Base-by-base conservation (phyloP, 2,888 invertebrate genomes). In the Lingula anatina region DNA sequence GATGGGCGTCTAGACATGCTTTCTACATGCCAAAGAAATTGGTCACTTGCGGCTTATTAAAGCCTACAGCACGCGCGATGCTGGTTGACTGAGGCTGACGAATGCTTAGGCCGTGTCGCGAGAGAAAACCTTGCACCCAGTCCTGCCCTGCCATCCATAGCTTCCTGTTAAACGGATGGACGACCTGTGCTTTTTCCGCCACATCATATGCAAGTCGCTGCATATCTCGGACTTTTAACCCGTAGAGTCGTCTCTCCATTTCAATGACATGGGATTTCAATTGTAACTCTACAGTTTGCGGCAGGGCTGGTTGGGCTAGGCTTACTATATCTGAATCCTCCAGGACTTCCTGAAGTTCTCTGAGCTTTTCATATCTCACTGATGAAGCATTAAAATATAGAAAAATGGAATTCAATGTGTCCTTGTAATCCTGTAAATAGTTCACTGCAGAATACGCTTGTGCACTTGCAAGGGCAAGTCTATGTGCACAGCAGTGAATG, bases 131-230 rank as follows among this genome's bases (percentile, higher is more conserved):
- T 2, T n/a, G 18, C 9, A 56, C 28, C 58, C 56, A 59, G 45
- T 54, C 57, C 18, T 46, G 41, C n/a, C 58, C 58, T 21, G 60
- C 60, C 39, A 51, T 47, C 42, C 46, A 47, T 7, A 18, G 36
- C 9, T 46, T 36, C 28, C 43, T 50, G 35, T 53, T 51, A 44
- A 59, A 59, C n/a, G 31, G 36, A 41, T 59, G 57, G 7, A 9
- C n/a, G 9, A 59, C 3, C 12, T 46, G 49, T n/a, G 35, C 12
- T 35, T 36, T 48, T 46, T 54, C 50, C 5, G 59, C 54, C n/a
- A 53, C n/a, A 2, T 54, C 49, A 46, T 37, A 59, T 27, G 59
- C 56, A 9, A 59, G 42, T 18, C 36, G 20, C 3, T 52, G 38
- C 5, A 56, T 46, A 41, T 54, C 47, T 21, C 7, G n/a, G 12